Conservation (phyloP, 2,113 vertebrate genomes). For the Bambusicola thoracicus region DNA sequence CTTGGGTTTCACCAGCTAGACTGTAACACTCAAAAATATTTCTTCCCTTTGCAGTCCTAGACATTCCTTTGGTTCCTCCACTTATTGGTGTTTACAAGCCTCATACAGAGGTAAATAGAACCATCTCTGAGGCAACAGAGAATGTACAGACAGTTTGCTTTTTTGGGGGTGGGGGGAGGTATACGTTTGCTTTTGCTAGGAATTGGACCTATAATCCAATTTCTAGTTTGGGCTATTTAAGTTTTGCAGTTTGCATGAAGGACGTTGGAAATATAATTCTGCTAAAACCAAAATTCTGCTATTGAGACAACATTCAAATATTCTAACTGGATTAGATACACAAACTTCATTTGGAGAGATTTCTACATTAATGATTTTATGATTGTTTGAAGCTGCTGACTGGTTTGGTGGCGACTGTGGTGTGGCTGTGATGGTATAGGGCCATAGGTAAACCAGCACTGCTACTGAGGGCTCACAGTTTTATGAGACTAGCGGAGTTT, state of each 20-base stretch:
- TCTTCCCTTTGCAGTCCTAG: neutral
- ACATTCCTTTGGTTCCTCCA: neutral
- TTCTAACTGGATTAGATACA: neutral
- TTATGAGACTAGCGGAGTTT: neutral
- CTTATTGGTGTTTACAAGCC: neutral
- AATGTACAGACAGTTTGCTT: neutral
- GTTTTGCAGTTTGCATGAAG: neutral
- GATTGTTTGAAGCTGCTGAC: neutral
- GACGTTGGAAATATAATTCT: neutral
- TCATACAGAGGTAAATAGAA: neutral
- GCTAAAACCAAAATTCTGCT: neutral
- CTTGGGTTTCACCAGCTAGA: neutral
- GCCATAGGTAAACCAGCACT: neutral
- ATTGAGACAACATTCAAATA: neutral
- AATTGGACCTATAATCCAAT: neutral
- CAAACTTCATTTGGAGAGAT: neutral
- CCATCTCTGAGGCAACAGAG: neutral
- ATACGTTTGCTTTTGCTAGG: neutral
- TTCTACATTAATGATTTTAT: too few species aligned
- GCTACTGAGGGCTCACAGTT: neutral
- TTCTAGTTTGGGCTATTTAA: neutral
- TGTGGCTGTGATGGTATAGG: neutral
- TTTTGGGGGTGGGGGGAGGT: too few species aligned
- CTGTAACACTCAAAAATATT: neutral
- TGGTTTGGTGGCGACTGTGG: neutral